Evolutionary conservation across 2,888 invertebrate species (phyloP).

Genomic region (Cheilosia variabilis): DNA sequence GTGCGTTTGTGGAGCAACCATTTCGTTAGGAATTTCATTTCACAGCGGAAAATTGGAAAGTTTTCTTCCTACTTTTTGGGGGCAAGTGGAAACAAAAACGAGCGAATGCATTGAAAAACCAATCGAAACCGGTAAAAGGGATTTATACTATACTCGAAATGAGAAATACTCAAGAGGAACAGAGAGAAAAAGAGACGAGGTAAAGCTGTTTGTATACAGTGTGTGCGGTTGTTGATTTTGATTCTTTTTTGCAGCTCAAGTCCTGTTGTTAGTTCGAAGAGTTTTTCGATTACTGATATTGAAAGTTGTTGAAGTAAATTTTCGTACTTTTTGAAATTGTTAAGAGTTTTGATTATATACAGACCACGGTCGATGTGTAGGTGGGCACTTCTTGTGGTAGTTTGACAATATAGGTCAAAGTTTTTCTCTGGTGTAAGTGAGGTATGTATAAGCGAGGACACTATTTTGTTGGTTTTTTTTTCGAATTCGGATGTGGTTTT

Average conservation of each 20-base stretch:
- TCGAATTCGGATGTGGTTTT: no score
- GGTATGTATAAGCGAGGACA: no score
- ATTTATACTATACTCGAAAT: constrained; percentile 35
- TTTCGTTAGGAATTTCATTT: constrained; percentile 17
- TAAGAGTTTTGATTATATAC: constrained; percentile 15
- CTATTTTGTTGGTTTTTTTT: no score
- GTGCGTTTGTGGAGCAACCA: constrained; percentile 8
- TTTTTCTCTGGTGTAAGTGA: neutral
- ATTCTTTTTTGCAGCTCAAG: constrained; percentile 12
- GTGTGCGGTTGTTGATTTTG: constrained; percentile 22
- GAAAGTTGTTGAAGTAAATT: constrained; percentile 29
- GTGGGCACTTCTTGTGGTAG: constrained; percentile 1
- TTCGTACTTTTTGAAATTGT: constrained; percentile 2
- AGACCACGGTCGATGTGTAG: neutral
- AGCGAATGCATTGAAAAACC: constrained; percentile 1
- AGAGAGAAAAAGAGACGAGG: neutral
- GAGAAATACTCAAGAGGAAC: constrained; percentile 29
- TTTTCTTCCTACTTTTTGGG: constrained; percentile 13
- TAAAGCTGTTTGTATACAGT: constrained; percentile 7
- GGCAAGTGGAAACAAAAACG: neutral
- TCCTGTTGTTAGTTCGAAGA: constrained; percentile 36
- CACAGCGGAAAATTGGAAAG: constrained; percentile 53
- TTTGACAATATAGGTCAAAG: constrained; percentile 25
- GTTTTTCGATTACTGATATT: constrained; percentile 53
- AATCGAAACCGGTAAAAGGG: constrained; percentile 31